phyloP scores from a whole-genome alignment of 1,140 invertebrate species.

The Paraescarpia echinospica region DNA sequence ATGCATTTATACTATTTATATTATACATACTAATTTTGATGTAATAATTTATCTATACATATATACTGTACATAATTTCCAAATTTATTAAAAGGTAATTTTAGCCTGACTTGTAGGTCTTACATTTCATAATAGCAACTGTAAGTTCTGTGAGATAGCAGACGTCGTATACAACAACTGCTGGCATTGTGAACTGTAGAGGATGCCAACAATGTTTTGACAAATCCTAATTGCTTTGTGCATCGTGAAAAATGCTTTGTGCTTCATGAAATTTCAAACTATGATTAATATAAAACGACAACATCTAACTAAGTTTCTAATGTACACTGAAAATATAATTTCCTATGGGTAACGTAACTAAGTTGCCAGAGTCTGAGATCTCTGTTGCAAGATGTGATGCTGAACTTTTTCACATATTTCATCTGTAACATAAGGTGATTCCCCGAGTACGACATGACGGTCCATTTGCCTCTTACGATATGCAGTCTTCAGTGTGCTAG shows the following conservation, averaged over 20 bases:
- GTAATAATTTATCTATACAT: not conserved
- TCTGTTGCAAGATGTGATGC: not conserved
- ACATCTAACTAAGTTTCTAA: not conserved
- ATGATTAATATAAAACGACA: not conserved
- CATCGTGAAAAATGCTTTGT: not conserved
- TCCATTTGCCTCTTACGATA: not conserved
- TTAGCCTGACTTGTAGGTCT: not conserved
- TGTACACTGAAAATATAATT: not conserved
- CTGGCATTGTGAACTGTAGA: not conserved
- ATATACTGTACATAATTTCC: not conserved
- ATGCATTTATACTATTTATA: not conserved
- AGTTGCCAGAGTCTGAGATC: not conserved
- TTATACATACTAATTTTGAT: not conserved
- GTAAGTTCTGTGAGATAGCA: not conserved
- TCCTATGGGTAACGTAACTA: not conserved
- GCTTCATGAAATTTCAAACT: not conserved
- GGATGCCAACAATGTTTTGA: not conserved
- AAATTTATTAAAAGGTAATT: not conserved
- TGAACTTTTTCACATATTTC: not conserved
- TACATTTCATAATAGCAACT: not conserved
- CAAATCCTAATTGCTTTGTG: not conserved
- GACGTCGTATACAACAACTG: not conserved
- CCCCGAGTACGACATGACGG: not conserved
- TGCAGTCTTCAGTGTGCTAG: not conserved
- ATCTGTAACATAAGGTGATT: not conserved